Conservation (phyloP, 2,888 invertebrate genomes). For the Perdita meconis region DNA sequence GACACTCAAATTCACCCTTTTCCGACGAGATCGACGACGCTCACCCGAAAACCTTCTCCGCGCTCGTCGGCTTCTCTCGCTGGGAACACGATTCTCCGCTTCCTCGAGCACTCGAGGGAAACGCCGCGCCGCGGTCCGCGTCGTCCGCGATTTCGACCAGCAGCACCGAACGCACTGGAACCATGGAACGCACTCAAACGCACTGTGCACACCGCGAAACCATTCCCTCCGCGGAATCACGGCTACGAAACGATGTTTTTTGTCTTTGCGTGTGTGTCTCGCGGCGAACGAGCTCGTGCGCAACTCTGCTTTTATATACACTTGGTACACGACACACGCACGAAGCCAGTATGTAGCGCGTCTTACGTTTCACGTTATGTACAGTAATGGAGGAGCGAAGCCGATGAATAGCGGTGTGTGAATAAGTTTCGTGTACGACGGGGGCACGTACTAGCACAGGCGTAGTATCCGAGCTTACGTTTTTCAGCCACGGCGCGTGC, state of each 20-base stretch:
- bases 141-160: too few species aligned
- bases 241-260: conserved; percentile 46
- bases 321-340: conserved; percentile 46
- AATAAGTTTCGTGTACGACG: conserved; percentile 63
- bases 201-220: too few species aligned
- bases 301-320: conserved; percentile 55
- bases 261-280: conserved; percentile 48
- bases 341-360: conserved; percentile 51
- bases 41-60: conserved; percentile 15
- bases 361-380: conserved; percentile 62
- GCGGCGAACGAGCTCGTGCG: conserved; percentile 45
- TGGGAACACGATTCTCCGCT: too few species aligned
- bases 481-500: conserved; percentile 56
- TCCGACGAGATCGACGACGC: conserved; percentile 26
- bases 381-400: conserved; percentile 58
- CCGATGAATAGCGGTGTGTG: conserved; percentile 63
- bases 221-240: conserved; percentile 24
- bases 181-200: too few species aligned
- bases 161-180: too few species aligned
- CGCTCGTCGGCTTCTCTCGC: conserved; percentile 11
- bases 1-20: conserved; percentile 60
- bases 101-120: not conserved
- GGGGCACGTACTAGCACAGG: conserved; percentile 58
- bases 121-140: too few species aligned
- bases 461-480: conserved; percentile 59